Evolutionary conservation across 2,797 vertebrate species (phyloP).

Genomic region (Sus cebifrons): DNA sequence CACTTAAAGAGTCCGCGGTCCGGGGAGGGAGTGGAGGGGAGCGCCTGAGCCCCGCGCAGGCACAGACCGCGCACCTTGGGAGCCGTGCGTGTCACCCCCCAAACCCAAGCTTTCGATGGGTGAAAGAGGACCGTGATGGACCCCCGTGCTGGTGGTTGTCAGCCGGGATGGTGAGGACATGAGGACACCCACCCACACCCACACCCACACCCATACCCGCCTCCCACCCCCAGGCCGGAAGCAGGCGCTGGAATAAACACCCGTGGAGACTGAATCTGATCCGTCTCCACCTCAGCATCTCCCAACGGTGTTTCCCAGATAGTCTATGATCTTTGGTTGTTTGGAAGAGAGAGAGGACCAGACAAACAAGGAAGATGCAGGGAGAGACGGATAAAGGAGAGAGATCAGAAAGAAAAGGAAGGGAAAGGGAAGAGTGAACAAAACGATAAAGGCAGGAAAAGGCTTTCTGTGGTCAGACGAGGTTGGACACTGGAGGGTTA

Average conservation of each 20-base stretch:
- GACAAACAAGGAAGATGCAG: background rate
- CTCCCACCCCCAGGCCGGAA: background rate
- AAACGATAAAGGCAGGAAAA: too few species aligned
- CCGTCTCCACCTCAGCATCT: fast-evolving
- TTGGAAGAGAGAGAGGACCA: background rate
- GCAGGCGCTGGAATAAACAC: fast-evolving
- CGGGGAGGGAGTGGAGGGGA: fast-evolving
- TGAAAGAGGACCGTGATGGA: fast-evolving
- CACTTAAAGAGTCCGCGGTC: fast-evolving
- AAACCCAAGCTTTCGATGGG: fast-evolving
- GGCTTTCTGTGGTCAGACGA: background rate
- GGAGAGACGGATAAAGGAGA: background rate
- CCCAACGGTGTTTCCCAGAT: background rate
- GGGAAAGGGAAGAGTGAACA: fast-evolving
- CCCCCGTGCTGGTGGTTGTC: fast-evolving
- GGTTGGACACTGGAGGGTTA: background rate
- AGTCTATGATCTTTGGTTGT: background rate
- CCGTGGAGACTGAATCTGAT: fast-evolving
- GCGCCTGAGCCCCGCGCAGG: fast-evolving
- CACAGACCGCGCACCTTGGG: fast-evolving
- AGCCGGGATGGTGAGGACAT: fast-evolving
- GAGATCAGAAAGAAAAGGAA: too few species aligned
- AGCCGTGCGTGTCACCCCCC: fast-evolving
- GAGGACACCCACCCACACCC: too few species aligned
- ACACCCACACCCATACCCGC: too few species aligned